phyloP scores from a whole-genome alignment of 2,797 vertebrate species.

The Phaenicophaeus curvirostris region DNA sequence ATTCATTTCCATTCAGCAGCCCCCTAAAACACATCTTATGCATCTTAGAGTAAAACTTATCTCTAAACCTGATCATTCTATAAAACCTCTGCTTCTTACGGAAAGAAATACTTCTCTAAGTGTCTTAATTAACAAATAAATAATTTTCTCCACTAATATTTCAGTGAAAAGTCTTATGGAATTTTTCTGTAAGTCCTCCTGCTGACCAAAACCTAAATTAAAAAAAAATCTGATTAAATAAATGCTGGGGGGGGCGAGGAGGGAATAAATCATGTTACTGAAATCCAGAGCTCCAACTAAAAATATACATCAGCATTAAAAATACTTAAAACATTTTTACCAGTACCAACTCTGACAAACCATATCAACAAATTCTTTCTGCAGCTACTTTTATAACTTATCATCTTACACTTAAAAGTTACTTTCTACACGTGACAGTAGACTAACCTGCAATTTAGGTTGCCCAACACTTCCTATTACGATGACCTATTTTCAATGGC shows the following conservation, averaged over 20 bases:
- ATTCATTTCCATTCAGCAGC: background rate
- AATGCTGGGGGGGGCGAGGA: background rate
- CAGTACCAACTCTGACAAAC: background rate
- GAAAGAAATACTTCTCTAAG: background rate
- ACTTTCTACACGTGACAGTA: background rate
- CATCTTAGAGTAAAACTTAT: background rate
- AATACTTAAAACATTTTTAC: background rate
- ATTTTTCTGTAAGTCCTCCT: background rate
- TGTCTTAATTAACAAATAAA: background rate
- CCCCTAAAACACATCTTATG: background rate
- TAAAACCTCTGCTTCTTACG: background rate
- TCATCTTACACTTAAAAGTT: background rate
- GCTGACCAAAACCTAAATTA: background rate
- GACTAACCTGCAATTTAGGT: background rate
- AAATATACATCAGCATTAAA: background rate
- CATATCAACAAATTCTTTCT: background rate
- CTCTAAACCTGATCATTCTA: background rate
- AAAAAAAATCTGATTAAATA: background rate
- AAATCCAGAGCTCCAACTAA: background rate
- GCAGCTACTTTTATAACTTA: background rate
- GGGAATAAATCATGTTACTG: background rate
- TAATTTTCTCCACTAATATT: background rate
- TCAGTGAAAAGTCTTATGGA: background rate
- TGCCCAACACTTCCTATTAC: background rate
- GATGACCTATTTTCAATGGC: background rate